Evolutionary conservation across 2,113 vertebrate genomes (phyloP).

Genomic region (Channa argus): DNA sequence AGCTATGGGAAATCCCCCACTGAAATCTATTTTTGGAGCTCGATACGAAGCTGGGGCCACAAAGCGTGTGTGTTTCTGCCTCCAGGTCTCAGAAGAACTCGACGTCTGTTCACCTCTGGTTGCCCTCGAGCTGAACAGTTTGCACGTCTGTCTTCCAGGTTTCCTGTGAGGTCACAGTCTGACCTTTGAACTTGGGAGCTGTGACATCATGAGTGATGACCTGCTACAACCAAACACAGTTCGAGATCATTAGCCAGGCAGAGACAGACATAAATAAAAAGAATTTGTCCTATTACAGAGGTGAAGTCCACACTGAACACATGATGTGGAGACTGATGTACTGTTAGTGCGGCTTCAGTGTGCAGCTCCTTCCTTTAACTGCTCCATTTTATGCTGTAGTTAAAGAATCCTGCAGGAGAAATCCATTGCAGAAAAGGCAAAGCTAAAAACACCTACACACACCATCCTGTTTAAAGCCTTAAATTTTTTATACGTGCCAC

Average conservation of each 20-base stretch:
- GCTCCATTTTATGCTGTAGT: too few species aligned
- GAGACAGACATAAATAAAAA: too few species aligned
- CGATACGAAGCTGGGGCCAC: not conserved
- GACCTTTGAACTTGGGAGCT: constrained; percentile 68
- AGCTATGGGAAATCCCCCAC: not conserved
- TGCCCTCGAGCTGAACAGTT: constrained; percentile 23
- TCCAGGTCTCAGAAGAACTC: constrained; percentile 47
- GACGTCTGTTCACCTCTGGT: constrained; percentile 55
- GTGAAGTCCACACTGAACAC: too few species aligned
- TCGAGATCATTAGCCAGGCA: constrained; percentile 49
- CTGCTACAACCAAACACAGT: not conserved
- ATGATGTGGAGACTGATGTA: too few species aligned
- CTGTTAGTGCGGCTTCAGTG: too few species aligned
- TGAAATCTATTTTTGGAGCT: constrained; percentile 2
- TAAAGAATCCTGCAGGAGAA: too few species aligned
- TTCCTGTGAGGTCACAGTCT: constrained; percentile 67
- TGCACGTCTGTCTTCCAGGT: constrained; percentile 28
- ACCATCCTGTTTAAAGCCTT: too few species aligned
- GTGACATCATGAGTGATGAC: constrained; percentile 67
- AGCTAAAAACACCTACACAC: too few species aligned
- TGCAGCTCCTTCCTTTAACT: too few species aligned
- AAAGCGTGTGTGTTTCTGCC: constrained; percentile 11
- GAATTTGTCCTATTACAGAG: too few species aligned
- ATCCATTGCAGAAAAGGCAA: too few species aligned
- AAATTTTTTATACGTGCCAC: too few species aligned